Evolutionary conservation across 1,140 invertebrate species (phyloP), one percentile per base, ranked within the genome.

Genomic region (Drosophila watanabei): DNA sequence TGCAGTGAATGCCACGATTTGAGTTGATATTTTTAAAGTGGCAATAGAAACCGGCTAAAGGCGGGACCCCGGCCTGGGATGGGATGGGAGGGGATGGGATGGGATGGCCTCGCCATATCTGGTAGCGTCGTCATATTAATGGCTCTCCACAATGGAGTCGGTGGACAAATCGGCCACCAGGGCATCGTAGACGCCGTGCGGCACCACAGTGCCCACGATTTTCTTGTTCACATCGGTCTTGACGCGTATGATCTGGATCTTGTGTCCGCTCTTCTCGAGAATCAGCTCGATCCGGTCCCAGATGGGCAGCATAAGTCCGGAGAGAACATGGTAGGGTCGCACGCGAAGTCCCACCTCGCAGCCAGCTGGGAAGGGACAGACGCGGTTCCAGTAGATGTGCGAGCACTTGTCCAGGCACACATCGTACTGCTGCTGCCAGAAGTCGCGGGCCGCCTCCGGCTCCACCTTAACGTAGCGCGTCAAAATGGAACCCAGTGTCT

Each of bases 21-120:
- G 77, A 89, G 85, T 87, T 89, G 80, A 87, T 88, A 83, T 88
- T 87, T 88, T 87, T 84, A 84, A 89, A 89, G 80, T 89, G 81
- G 63, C 64, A 60, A 59, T 46, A 56, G 41, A 52, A 45, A 49
- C 37, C 20, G 20, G 45, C 46, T 39, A 9, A 16, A 37, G 56
- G 56, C 45, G 20, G 64, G 46, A 43, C 37, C 37, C 32, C 20
- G 51, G 16, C 24, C 16, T 20, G 37, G 48, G 32, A 18, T 20
- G 37, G 48, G 32, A 11, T 45, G 35, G 60, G 52, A 58, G 28
- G 20, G n/a, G n/a, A n/a, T n/a, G n/a, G n/a, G n/a, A n/a, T n/a
- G n/a, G n/a, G 18, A 57, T 35, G 54, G 18, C 18, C 33, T 35
- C 18, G 18, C n/a, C 30, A 52, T 51, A 39, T 20, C 18, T 54